A percentile compares a stretch with the other conserved stretches of the same genome.
phyloP scores from a whole-genome alignment of 30 jellyfish, hydroid and myxozoan genomes.

The Turritopsis dohrnii region DNA sequence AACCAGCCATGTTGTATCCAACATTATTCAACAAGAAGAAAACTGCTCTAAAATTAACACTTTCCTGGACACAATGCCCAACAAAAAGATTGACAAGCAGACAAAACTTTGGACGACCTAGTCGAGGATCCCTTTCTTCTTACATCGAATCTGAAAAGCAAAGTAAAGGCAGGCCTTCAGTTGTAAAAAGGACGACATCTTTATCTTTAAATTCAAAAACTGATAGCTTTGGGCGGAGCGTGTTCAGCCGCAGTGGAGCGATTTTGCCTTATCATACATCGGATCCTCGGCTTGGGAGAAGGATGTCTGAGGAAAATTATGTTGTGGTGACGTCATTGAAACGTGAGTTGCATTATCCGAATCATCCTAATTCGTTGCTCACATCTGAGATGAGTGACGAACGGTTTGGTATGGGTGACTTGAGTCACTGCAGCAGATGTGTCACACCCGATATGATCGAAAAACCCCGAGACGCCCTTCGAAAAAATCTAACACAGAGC shows the following conservation, averaged over 20 bases:
- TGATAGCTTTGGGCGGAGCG: neutral
- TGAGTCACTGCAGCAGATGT: neutral
- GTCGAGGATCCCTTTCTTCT: neutral
- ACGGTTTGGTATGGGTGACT: neutral
- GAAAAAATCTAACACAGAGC: neutral
- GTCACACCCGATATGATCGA: neutral
- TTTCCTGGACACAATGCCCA: neutral
- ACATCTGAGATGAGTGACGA: constrained; percentile 37
- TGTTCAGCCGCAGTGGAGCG: constrained; percentile 58
- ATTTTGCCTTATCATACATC: constrained; percentile 55
- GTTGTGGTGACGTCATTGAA: neutral
- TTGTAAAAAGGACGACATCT: neutral
- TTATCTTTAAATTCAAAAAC: neutral
- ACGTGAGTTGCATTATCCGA: constrained; percentile 41
- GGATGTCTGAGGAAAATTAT: neutral
- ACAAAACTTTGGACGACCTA: neutral
- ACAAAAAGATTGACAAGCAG: neutral
- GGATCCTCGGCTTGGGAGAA: constrained; percentile 55
- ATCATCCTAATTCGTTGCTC: constrained; percentile 61
- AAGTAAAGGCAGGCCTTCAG: neutral
- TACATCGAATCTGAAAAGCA: neutral
- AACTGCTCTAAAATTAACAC: neutral
- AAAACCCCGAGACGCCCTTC: neutral
- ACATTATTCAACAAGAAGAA: neutral
- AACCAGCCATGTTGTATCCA: constrained; percentile 25